Conservation (phyloP, 2,797 vertebrate species). For the Apogon hyalosoma region DNA sequence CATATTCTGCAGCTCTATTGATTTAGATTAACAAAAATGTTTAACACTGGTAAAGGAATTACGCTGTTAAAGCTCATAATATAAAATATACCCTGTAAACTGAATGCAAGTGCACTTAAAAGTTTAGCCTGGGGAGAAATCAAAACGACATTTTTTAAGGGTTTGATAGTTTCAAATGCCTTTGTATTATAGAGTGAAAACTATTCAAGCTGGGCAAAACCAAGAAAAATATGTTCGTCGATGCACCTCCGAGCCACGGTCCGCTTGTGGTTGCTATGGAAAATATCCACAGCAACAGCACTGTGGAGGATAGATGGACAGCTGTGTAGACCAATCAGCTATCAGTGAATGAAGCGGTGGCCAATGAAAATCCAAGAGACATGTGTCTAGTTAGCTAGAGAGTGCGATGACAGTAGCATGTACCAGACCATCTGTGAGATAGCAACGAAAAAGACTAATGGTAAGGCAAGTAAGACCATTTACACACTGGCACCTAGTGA, state of each 20-base stretch:
- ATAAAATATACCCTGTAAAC: too few relatives aligned
- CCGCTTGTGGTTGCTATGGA: slow-evolving; percentile 74
- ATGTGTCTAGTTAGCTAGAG: slow-evolving; percentile 51
- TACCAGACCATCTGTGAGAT: slow-evolving; percentile 8
- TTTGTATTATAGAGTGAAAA: background rate
- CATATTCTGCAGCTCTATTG: too few relatives aligned
- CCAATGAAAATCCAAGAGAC: slow-evolving; percentile 64
- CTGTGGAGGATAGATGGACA: slow-evolving; percentile 48
- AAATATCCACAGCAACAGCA: slow-evolving; percentile 66
- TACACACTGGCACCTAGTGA: accelerated
- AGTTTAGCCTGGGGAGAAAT: background rate
- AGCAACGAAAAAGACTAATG: slow-evolving; percentile 60
- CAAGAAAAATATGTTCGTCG: too few relatives aligned
- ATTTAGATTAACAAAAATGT: too few relatives aligned
- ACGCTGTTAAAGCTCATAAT: too few relatives aligned
- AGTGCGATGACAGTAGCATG: slow-evolving; percentile 36
- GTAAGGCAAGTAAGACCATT: slow-evolving; percentile 44
- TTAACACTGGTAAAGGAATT: too few relatives aligned
- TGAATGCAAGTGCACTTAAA: background rate
- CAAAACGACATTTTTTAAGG: background rate
- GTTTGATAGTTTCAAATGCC: too few relatives aligned
- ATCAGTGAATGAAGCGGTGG: accelerated
- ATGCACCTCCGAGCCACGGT: background rate
- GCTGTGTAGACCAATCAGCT: slow-evolving; percentile 39
- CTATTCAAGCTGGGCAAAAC: background rate